phyloP scores from a whole-genome alignment of 1,140 invertebrate species.

The Halotydeus destructor region DNA sequence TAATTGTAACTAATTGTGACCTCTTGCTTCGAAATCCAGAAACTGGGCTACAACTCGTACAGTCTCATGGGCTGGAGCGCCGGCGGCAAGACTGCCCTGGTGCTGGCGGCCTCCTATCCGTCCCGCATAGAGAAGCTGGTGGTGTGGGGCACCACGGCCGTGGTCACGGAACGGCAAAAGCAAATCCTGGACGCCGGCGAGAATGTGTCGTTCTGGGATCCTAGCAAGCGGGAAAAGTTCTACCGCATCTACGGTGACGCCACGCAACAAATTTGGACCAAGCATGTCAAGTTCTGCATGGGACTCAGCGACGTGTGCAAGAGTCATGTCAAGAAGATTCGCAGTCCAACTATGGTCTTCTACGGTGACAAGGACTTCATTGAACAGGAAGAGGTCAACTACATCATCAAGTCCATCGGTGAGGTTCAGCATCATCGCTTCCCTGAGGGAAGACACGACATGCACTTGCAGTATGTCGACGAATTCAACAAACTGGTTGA shows the following conservation, averaged over 20 bases:
- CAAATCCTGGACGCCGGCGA: slow-evolving; percentile 32
- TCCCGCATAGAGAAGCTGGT: slow-evolving; percentile 45
- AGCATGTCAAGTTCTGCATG: not conserved
- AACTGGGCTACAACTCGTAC: slow-evolving; percentile 39
- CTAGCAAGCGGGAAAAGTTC: not conserved
- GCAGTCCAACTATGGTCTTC: slow-evolving; percentile 5
- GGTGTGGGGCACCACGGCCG: slow-evolving; percentile 49
- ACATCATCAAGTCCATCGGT: slow-evolving; percentile 2
- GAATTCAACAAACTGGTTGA: slow-evolving; percentile 10
- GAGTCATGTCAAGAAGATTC: not conserved
- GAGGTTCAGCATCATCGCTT: slow-evolving; percentile 9
- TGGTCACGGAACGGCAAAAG: slow-evolving; percentile 22
- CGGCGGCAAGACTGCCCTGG: slow-evolving; percentile 54
- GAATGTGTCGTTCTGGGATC: not conserved
- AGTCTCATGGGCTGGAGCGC: slow-evolving; percentile 72
- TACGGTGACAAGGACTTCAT: slow-evolving; percentile 10
- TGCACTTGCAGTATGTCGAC: slow-evolving; percentile 6
- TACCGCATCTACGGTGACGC: not conserved
- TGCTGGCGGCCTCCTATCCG: slow-evolving; percentile 44
- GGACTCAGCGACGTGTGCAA: not conserved
- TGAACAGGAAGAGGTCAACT: slow-evolving; percentile 7
- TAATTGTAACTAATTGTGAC: slow-evolving; percentile 12
- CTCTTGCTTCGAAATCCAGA: slow-evolving; percentile 20
- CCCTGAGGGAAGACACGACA: slow-evolving; percentile 10
- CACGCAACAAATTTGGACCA: not conserved